Conservation (phyloP, 1,140 invertebrate genomes). For the Glomeris maerens region DNA sequence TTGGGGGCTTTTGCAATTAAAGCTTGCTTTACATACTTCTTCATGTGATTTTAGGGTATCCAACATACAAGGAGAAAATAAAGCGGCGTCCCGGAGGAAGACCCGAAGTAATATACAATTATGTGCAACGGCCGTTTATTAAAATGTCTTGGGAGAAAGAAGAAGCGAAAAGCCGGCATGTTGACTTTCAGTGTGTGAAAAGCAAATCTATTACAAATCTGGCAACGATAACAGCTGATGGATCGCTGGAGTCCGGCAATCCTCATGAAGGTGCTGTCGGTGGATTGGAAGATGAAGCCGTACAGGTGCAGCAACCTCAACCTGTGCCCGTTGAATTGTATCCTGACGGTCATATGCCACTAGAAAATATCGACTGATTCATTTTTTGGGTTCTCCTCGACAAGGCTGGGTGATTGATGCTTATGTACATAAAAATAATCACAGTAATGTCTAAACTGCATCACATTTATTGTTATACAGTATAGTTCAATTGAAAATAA, state of each 20-base stretch:
- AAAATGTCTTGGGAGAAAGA: constrained; percentile 99
- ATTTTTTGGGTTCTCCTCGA: no score
- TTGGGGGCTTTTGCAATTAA: constrained; percentile 4
- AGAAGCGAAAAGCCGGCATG: constrained; percentile 95
- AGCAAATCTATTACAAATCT: constrained; percentile 88
- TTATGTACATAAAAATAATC: no score
- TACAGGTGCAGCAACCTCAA: constrained; percentile 27
- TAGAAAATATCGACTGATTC: constrained; percentile 21
- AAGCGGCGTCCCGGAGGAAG: constrained; percentile 36
- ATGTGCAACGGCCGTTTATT: constrained; percentile 98
- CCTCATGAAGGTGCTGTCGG: constrained; percentile 21
- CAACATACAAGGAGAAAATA: constrained; percentile 95
- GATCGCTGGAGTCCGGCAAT: constrained; percentile 40
- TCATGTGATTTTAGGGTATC: constrained; percentile 54
- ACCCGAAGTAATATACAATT: constrained; percentile 93
- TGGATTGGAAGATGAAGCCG: constrained; percentile 19
- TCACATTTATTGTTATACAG: no score
- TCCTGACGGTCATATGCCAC: constrained; percentile 29
- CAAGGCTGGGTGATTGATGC: no score
- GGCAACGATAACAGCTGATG: constrained; percentile 80
- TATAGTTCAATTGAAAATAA: no score
- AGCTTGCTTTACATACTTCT: no score
- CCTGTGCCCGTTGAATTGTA: constrained; percentile 32
- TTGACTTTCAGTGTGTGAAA: constrained; percentile 95
- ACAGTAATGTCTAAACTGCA: no score